Base-by-base conservation (phyloP, 2,888 invertebrate species). In the Acleris literana region DNA sequence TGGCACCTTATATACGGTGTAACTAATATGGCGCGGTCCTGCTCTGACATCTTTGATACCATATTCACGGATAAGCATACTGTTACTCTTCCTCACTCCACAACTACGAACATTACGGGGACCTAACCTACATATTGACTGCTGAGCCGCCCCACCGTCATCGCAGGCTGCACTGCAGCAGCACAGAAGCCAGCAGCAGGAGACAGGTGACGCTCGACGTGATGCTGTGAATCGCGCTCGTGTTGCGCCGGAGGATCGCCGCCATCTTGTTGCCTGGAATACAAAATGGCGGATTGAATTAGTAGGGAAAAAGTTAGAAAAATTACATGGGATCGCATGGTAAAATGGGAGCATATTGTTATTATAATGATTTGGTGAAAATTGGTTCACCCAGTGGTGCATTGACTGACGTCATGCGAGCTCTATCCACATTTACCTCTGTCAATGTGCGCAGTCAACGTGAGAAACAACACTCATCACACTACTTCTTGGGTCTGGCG, bases 211-310 rank as follows among this genome's bases (percentile, higher is more conserved):
- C 84, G 73, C 91, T 92, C 1, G 92, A 87, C 1, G 92, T 87
- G 75, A 92, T 92, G 71, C 91, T 86, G 83, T 90, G 88, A 76
- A 92, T 88, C 20, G 92, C 91, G 81, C 91, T 92, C 2, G 92
- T 91, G 81, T 92, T 92, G 48, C 92, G 84, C 17, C 92, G 89
- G 5, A 92, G 84, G 52, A 92, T 92, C 17, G 92, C 92, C 57
- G 92, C 92, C 92, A 92, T 92, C 72, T 92, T 92, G 86, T 92
- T 91, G 72, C 92, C 92, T 92, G 85, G 46, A 84, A 83, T 33
- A 48, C 44, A n/a, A 70, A 62, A 70, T 56, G 43, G 60, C 13
- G 20, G 22, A 3, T 49, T 49, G 44, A 25, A 52, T 33, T n/a
- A 44, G 6, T 2, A n/a, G 44, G n/a, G 7, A n/a, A n/a, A 6